phyloP scores from a whole-genome alignment of 1,140 invertebrate genomes.

The Phthorimaea operculella region DNA sequence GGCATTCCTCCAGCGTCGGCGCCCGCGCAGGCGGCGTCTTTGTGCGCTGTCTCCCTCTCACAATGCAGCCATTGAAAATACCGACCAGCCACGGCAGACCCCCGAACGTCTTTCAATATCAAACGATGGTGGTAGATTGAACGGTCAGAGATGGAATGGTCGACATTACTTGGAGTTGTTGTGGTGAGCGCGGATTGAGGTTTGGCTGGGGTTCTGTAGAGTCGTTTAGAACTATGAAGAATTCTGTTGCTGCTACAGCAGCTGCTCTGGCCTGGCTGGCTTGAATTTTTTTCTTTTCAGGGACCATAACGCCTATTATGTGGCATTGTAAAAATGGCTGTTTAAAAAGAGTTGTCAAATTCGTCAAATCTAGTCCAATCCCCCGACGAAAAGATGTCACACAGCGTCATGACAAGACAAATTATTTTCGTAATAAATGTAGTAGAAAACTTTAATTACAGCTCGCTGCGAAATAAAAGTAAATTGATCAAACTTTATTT shows the following conservation, averaged over 20 bases:
- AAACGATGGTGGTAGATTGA: constrained; percentile 34
- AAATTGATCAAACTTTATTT: too few species aligned
- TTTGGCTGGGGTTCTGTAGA: background rate
- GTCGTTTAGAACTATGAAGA: background rate
- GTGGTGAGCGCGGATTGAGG: background rate
- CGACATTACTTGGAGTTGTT: constrained; percentile 25
- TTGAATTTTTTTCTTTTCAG: too few species aligned
- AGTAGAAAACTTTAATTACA: too few species aligned
- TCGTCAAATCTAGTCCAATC: too few species aligned
- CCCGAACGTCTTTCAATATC: constrained; percentile 45
- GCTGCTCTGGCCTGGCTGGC: too few species aligned
- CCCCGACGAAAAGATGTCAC: too few species aligned
- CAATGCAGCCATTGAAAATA: constrained; percentile 59
- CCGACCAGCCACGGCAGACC: constrained; percentile 26
- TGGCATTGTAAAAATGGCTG: too few species aligned
- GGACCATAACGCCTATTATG: too few species aligned
- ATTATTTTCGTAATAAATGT: too few species aligned
- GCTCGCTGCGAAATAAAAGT: too few species aligned
- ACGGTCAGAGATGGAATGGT: constrained; percentile 32
- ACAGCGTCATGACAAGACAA: too few species aligned
- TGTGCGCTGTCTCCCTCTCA: constrained; percentile 51
- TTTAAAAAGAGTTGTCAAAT: too few species aligned
- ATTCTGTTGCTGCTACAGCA: background rate
- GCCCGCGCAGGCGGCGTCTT: constrained; percentile 60
- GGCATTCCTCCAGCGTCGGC: constrained; percentile 60